Evolutionary conservation across 2,888 invertebrate genomes (phyloP).

Genomic region (Eupithecia abbreviata): DNA sequence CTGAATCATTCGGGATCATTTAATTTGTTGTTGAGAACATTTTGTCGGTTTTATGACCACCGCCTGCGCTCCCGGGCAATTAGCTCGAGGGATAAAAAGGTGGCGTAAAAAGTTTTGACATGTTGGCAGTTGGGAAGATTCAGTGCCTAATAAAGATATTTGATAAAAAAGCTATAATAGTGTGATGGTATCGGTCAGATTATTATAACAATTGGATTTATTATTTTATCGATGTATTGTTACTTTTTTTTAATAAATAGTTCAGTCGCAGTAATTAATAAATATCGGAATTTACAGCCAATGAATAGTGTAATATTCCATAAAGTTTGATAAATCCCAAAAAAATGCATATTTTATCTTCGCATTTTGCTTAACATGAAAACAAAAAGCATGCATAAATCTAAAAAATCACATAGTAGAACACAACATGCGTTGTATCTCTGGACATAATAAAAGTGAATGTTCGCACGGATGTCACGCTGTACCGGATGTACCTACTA

Average conservation of each 20-base stretch:
- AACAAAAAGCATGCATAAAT: not conserved
- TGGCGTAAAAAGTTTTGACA: conserved; percentile 55
- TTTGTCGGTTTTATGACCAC: conserved; percentile 55
- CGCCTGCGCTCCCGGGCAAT: conserved; percentile 61
- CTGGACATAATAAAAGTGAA: conserved; percentile 53
- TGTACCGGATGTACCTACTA: conserved; percentile 68
- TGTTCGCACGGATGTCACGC: conserved; percentile 66
- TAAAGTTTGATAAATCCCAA: not conserved
- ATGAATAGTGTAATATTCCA: not conserved
- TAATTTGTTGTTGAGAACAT: conserved; percentile 64
- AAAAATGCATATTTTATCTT: not conserved
- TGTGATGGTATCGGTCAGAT: not conserved
- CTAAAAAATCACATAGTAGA: not conserved
- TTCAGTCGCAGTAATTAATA: not conserved
- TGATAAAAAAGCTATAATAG: conserved; percentile 18
- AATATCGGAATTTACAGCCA: not conserved
- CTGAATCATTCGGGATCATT: conserved; percentile 60
- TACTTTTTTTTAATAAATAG: no score
- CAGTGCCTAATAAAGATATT: conserved; percentile 50
- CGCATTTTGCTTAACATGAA: not conserved
- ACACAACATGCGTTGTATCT: not conserved
- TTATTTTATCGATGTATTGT: conserved; percentile 2
- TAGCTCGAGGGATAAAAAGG: conserved; percentile 60
- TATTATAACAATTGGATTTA: not conserved
- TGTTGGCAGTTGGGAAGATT: conserved; percentile 45